Evolutionary conservation across 2,797 vertebrate genomes (phyloP).

Genomic region (Manis javanica): DNA sequence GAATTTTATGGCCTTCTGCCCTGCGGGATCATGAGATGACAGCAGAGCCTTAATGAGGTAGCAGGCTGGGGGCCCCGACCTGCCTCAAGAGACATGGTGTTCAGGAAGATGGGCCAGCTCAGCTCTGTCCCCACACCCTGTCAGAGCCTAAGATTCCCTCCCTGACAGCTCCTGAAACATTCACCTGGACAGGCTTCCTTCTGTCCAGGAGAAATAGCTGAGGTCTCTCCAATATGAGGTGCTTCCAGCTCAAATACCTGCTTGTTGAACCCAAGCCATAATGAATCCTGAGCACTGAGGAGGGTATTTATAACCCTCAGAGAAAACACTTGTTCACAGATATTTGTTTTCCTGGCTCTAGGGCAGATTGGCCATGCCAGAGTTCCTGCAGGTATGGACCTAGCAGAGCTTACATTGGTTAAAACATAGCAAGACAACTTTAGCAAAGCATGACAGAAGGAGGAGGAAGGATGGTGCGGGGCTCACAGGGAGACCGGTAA

Average conservation of each 20-base stretch:
- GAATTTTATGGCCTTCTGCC: neutral
- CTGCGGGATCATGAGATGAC: neutral
- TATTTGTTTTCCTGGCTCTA: slow-evolving; percentile 55
- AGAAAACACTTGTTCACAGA: slow-evolving; percentile 61
- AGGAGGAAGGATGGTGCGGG: neutral
- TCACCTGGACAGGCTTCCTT: slow-evolving; percentile 9
- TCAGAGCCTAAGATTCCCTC: neutral
- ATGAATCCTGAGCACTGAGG: neutral
- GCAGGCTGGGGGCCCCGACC: neutral
- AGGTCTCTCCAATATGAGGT: neutral
- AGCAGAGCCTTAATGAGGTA: neutral
- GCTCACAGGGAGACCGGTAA: neutral
- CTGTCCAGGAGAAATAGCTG: slow-evolving; percentile 27
- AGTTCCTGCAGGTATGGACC: slow-evolving; percentile 19
- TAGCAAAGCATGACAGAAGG: neutral
- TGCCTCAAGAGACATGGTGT: neutral
- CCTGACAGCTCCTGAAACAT: neutral
- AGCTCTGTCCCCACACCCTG: neutral
- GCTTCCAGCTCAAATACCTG: neutral
- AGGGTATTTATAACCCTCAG: neutral
- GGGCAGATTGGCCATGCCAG: neutral
- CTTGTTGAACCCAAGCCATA: neutral
- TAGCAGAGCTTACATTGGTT: neutral
- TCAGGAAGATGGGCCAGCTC: neutral
- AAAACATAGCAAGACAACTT: neutral